A percentile compares a stretch with the other conserved stretches of the same genome.
Conservation (phyloP, 2,113 vertebrate genomes). For the Pipra filicauda region DNA sequence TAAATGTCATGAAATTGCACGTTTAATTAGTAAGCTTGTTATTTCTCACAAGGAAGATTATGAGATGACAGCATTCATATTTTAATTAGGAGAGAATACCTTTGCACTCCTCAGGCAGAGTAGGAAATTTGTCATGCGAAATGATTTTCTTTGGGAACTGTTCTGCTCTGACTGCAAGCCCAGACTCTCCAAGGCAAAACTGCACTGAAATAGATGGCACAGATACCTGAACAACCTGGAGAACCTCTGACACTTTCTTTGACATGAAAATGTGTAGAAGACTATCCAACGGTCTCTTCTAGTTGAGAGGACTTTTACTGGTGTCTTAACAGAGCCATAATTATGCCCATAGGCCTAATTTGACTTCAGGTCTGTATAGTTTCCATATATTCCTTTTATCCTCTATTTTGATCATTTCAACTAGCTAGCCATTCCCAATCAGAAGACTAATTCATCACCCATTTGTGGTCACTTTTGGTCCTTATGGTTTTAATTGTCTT, state of each 20-base stretch:
- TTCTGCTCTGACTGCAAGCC: neutral
- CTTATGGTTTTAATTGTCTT: neutral
- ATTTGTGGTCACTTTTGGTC: neutral
- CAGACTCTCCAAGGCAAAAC: neutral
- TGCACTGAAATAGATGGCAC: neutral
- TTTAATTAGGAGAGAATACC: slow-evolving; percentile 62
- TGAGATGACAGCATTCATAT: slow-evolving; percentile 59
- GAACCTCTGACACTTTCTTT: neutral
- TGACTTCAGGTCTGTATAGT: neutral
- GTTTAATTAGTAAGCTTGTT: slow-evolving; percentile 64
- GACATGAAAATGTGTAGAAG: neutral
- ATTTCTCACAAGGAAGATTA: slow-evolving; percentile 46
- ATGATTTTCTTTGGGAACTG: neutral
- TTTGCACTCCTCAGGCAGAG: slow-evolving; percentile 31
- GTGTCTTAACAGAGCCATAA: neutral
- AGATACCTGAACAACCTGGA: neutral
- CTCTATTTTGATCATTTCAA: neutral
- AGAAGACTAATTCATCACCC: neutral
- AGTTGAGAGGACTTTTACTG: neutral
- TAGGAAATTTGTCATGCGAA: neutral
- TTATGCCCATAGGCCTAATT: neutral
- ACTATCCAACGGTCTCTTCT: neutral
- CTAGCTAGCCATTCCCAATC: neutral
- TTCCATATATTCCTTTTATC: neutral
- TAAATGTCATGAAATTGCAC: slow-evolving; percentile 59